These are phyloP conservation scores for Teinopalpus imperialis DNA, from an alignment of 2,888 invertebrate species.

Conservation along the genomic window DNA sequence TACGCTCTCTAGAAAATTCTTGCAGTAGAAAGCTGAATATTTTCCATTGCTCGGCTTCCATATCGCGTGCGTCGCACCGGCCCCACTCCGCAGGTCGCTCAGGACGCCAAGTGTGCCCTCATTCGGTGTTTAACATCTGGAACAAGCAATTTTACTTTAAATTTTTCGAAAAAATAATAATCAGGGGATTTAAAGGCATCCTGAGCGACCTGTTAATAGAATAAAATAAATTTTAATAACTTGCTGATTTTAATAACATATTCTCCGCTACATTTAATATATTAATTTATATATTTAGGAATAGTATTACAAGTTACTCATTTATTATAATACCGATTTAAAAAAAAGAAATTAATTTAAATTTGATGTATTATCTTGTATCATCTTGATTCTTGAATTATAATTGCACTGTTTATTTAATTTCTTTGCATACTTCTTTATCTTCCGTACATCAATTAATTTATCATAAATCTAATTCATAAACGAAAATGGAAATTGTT, in stretches of 20 bases:
- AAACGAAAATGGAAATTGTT: no score
- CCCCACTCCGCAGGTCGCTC: slow-evolving; percentile 63
- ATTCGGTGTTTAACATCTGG: slow-evolving; percentile 78
- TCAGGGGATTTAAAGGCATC: slow-evolving; percentile 50
- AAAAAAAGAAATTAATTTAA: no score
- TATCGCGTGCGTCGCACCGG: slow-evolving; percentile 24
- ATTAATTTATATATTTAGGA: not conserved
- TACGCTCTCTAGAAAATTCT: not conserved
- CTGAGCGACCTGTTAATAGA: slow-evolving; percentile 71
- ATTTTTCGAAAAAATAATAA: slow-evolving; percentile 47
- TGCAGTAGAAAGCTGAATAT: not conserved
- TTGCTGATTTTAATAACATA: slow-evolving; percentile 17
- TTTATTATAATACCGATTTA: no score
- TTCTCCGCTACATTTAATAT: not conserved
- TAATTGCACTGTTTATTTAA: no score
- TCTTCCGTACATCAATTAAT: no score
- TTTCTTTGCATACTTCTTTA: no score
- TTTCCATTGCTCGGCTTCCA: not conserved
- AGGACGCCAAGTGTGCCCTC: slow-evolving; percentile 68
- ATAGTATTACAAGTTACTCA: slow-evolving; percentile 22
- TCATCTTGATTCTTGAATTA: no score
- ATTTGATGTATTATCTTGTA: no score
- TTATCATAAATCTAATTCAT: no score
- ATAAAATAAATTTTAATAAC: slow-evolving; percentile 34
- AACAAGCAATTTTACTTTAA: slow-evolving; percentile 76